Percentiles rank a stretch among this genome's conserved stretches.
Evolutionary conservation across 2,113 vertebrate species (phyloP).

Genomic region (Colistium nudipinnis): DNA sequence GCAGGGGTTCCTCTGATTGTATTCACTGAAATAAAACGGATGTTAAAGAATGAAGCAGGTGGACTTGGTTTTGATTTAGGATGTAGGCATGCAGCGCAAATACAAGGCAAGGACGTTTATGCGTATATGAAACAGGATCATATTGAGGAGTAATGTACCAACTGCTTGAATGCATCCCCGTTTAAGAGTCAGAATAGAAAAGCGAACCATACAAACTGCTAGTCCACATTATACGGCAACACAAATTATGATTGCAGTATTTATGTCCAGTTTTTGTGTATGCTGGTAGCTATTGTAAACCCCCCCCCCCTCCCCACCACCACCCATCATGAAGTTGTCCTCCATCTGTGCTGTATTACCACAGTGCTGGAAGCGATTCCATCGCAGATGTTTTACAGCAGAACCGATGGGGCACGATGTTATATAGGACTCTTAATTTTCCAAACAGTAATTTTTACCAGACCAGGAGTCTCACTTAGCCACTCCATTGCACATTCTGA

Average conservation of each 20-base stretch:
- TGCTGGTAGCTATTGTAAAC: constrained; percentile 11
- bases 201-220: constrained; percentile 22
- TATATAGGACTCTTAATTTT: neutral
- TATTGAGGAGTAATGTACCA: constrained; percentile 33
- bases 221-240: constrained; percentile 30
- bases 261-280: constrained; percentile 42
- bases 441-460: neutral
- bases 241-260: constrained; percentile 46
- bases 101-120: constrained; percentile 15
- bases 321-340: neutral
- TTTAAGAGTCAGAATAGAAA: constrained; percentile 37
- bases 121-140: constrained; percentile 22
- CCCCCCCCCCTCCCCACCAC: neutral
- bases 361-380: constrained; percentile 10
- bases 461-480: neutral
- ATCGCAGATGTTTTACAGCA: neutral
- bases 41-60: constrained; percentile 48
- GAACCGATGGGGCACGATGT: neutral
- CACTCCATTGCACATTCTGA: neutral
- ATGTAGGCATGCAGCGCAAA: too few relatives aligned
- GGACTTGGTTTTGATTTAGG: too few relatives aligned
- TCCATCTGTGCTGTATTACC: constrained; percentile 30
- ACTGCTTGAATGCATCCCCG: constrained; percentile 42
- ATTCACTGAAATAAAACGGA: constrained; percentile 51
- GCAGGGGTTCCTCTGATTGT: constrained; percentile 39